Evolutionary conservation across 2,113 vertebrate species (phyloP).

Genomic region (Gracilinanus agilis): DNA sequence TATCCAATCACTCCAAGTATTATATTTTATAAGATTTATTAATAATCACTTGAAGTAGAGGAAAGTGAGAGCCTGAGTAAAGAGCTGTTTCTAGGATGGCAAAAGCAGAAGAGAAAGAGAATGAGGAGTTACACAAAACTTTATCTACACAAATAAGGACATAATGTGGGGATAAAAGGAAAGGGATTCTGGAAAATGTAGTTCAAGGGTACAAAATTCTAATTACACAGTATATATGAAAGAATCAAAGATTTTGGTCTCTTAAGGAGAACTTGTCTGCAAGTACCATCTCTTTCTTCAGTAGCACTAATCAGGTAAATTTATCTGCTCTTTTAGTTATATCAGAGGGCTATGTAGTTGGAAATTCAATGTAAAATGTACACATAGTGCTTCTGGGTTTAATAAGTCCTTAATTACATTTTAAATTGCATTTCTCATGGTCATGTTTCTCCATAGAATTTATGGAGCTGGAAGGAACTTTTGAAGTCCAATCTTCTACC

Average conservation of each 20-base stretch:
- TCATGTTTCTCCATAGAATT: not conserved
- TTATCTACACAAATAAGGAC: too few species aligned
- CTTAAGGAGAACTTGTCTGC: not conserved
- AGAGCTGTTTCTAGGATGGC: too few species aligned
- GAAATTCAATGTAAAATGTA: not conserved
- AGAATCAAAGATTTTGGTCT: not conserved
- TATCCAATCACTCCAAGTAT: too few species aligned
- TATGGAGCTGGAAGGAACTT: not conserved
- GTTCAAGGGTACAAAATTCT: too few species aligned
- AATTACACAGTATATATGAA: conserved; percentile 18
- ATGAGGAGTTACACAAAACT: too few species aligned
- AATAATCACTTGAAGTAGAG: too few species aligned
- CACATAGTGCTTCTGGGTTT: conserved; percentile 16
- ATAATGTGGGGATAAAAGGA: too few species aligned
- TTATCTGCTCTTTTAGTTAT: conserved; percentile 20
- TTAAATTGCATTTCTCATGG: conserved; percentile 16
- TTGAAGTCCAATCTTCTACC: not conserved
- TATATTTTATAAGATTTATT: too few species aligned
- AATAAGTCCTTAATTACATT: not conserved
- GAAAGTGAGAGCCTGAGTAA: too few species aligned
- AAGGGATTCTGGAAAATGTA: too few species aligned
- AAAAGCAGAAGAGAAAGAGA: too few species aligned
- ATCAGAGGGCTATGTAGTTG: not conserved
- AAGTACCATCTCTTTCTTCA: not conserved
- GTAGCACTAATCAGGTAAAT: not conserved